Percentiles rank a stretch among this genome's conserved stretches.
phyloP scores from a whole-genome alignment of 2,797 vertebrate genomes.

The Ctenopoma multispine region DNA sequence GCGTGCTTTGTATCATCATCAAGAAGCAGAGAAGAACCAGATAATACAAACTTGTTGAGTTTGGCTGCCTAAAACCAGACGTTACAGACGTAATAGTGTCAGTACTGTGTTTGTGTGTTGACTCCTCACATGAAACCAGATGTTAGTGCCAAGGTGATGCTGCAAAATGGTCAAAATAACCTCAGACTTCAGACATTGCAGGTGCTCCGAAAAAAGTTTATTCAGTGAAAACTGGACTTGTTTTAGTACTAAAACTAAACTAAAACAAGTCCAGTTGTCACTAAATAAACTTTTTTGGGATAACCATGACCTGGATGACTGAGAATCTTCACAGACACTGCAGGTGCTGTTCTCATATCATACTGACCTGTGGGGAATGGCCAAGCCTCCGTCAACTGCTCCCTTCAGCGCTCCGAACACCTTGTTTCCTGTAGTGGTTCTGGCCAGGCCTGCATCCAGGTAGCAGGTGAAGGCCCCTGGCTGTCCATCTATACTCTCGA shows the following conservation, averaged over 20 bases:
- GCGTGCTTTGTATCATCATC: conserved; percentile 68
- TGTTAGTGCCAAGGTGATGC: neutral
- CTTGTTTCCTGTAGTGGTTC: conserved; percentile 98
- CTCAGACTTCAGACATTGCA: no score
- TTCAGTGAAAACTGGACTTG: no score
- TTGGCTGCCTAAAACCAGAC: neutral
- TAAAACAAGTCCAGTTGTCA: no score
- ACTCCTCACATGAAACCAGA: no score
- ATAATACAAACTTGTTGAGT: neutral
- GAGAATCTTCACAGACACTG: no score
- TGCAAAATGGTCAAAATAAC: neutral
- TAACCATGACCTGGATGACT: no score
- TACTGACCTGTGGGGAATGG: conserved; percentile 95
- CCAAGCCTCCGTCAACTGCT: conserved; percentile 95
- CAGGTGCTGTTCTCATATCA: neutral
- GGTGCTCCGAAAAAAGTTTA: no score
- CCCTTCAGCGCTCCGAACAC: conserved; percentile 98
- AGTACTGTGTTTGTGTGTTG: no score
- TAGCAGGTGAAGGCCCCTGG: conserved; percentile 97
- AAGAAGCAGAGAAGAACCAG: conserved; percentile 67
- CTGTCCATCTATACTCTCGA: conserved; percentile 95
- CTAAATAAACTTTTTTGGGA: no score
- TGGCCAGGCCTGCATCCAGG: conserved; percentile 95
- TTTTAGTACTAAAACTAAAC: no score
- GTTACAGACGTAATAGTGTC: no score